These are phyloP conservation scores for Cotesia chilonis DNA, from an alignment of 1,140 invertebrate genomes.

Conservation along the genomic window DNA sequence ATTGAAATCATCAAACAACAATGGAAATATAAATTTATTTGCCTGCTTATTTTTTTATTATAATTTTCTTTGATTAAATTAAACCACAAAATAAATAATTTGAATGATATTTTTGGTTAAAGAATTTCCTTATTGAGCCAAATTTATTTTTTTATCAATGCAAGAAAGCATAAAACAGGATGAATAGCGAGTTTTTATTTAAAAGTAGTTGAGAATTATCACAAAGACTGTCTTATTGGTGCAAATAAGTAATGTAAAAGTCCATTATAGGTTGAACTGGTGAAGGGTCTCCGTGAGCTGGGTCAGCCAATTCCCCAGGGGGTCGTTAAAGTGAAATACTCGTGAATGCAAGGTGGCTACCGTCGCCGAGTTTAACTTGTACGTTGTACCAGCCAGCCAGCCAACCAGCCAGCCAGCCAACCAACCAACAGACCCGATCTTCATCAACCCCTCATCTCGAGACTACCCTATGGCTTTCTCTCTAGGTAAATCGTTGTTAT, in stretches of 20 bases:
- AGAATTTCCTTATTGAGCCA: too few species aligned
- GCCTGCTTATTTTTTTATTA: too few species aligned
- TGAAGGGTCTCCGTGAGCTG: conserved; percentile 58
- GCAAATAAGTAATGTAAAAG: conserved; percentile 66
- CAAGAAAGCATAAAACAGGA: too few species aligned
- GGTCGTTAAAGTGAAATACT: conserved; percentile 68
- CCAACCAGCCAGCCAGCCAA: neutral
- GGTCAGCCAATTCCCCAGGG: conserved; percentile 65
- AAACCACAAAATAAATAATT: too few species aligned
- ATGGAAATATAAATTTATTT: conserved; percentile 1
- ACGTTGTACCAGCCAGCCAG: conserved; percentile 3
- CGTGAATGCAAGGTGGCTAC: conserved; percentile 63
- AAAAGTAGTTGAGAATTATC: neutral
- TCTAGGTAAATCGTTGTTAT: conserved; percentile 68
- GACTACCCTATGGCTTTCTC: conserved; percentile 46
- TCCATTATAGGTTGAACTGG: conserved; percentile 64
- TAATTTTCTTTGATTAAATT: too few species aligned
- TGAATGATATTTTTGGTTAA: too few species aligned
- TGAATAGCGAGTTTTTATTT: too few species aligned
- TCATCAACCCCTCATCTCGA: conserved; percentile 31
- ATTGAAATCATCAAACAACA: conserved; percentile 15
- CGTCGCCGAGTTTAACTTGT: conserved; percentile 4
- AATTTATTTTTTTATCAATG: too few species aligned
- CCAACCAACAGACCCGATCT: conserved; percentile 40
- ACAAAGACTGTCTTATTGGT: conserved; percentile 47